Evolutionary conservation across 2,888 invertebrate species (phyloP), one percentile per base, ranked within the genome.

Genomic region (Diplolepis rosae): DNA sequence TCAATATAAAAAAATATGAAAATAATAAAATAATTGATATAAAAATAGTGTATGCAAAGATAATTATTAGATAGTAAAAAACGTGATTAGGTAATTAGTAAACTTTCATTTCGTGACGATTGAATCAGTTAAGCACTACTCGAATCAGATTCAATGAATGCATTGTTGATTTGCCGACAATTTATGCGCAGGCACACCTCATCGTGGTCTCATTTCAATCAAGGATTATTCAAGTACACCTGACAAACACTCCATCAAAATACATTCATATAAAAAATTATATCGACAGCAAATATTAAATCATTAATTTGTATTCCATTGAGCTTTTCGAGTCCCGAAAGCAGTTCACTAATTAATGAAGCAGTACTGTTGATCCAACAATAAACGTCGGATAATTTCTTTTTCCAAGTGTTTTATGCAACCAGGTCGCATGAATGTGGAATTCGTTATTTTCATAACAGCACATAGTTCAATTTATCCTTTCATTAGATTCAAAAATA

Each of bases 201-300:
- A 39, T 76, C 75, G 45, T 76, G 74, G 78, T 84, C 80, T 82
- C 84, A 80, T 83, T 84, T 81, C 79, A 81, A 82, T 83, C 83
- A 78, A 76, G 80, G 80, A 84, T 84, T 83, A 84, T 84, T 84
- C 82, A 81, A 80, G 77, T 71, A 72, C 75, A 75, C 71, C 77
- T 80, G 82, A 83, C 82, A 81, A 84, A 79, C 80, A 78, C 79
- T 79, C 80, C 79, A 85, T 85, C 83, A 83, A 82, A 81, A 80
- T 80, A 78, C 79, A 83, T 85, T 86, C 81, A 81, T 79, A 83
- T 82, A 83, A 85, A 86, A 84, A 85, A 86, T 86, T 84, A 83
- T 80, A 82, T 82, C 80, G 76, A 71, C 68, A 79, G 74, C 79
- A 82, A n/a, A 83, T 83, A 83, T 83, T 82, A 80, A 81, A 81